Evolutionary conservation across 1,140 invertebrate genomes (phyloP), one percentile per base, ranked within the genome.

Genomic region (Stegodyphus dumicola): DNA sequence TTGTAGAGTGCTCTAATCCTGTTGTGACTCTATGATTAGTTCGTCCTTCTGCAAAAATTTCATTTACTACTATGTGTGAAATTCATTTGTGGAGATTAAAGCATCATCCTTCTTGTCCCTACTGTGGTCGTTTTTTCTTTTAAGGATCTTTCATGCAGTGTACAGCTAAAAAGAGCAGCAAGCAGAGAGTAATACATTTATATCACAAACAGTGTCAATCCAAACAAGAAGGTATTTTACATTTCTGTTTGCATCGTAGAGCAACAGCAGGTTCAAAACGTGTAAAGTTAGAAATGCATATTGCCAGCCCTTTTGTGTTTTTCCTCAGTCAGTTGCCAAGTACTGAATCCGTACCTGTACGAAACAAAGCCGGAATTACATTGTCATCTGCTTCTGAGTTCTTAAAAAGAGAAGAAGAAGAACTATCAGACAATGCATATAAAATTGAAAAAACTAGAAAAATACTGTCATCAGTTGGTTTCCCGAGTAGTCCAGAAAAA

Each of bases 41-140:
- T 17, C 92, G 96, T 60, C 94, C 96, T 2, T 95, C 95, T 67
- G 93, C 93, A 1, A 92, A 94, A 71, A 94, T 96, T 74, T 95
- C 96, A 53, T 97, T 95, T 90, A 93, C 95, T 89, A 93, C 96
- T n/a, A 91, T 96, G 2, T 98, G 97, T 90, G 93, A 94, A 64
- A 92, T 94, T 89, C 97, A 98, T 90, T 92, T 93, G 87, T 93
- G 94, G 88, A 93, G 96, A 84, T 90, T 98, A 49, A 90, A 93
- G 7, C 90, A 93, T 52, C 97, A 98, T 90, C 96, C 97, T 89
- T 97, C 96, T 90, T 98, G 97, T 90, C 95, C 96, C 1, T n/a
- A n/a, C n/a, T n/a, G n/a, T n/a, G n/a, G n/a, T n/a, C n/a, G n/a
- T 64, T 5, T 2, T 80, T 66, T 48, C n/a, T 66, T 67, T 33